phyloP scores from a whole-genome alignment of 2,797 vertebrate species.

The Pseudomugil gertrudae region DNA sequence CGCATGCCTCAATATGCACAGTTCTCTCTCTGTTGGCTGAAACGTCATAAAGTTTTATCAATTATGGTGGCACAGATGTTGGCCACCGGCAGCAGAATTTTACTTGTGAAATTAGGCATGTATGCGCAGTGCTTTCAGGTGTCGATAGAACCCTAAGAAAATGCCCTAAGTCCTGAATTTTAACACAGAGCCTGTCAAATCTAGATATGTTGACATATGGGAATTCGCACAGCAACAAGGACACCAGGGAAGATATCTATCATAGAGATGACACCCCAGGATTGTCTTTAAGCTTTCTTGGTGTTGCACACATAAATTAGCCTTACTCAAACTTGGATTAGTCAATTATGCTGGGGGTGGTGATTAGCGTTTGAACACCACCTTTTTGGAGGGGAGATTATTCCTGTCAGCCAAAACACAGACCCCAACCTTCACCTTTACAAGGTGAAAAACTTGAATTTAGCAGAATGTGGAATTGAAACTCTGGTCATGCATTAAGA shows the following conservation, averaged over 20 bases:
- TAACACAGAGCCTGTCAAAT: slow-evolving; percentile 55
- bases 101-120: slow-evolving; percentile 11
- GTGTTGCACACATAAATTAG: slow-evolving; percentile 81
- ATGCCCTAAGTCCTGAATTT: slow-evolving; percentile 46
- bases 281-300: slow-evolving; percentile 81
- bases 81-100: slow-evolving; percentile 10
- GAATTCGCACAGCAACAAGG: slow-evolving; percentile 62
- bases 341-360: slow-evolving; percentile 73
- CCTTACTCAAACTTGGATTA: slow-evolving; percentile 69
- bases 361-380: slow-evolving; percentile 82
- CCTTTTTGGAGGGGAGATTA: slow-evolving; percentile 77
- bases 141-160: slow-evolving; percentile 36
- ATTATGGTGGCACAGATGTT: slow-evolving; percentile 17
- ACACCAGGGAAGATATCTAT: slow-evolving; percentile 65
- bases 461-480: slow-evolving; percentile 21
- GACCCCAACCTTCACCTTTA: slow-evolving; percentile 76
- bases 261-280: slow-evolving; percentile 71
- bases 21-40: background rate
- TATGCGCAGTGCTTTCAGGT: slow-evolving; percentile 13
- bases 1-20: background rate
- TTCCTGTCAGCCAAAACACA: slow-evolving; percentile 71
- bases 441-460: slow-evolving; percentile 60
- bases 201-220: slow-evolving; percentile 65
- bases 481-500: slow-evolving; percentile 26
- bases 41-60: slow-evolving; percentile 7